Conservation (phyloP, 2,888 invertebrate species). For the Dorcus hopei region DNA sequence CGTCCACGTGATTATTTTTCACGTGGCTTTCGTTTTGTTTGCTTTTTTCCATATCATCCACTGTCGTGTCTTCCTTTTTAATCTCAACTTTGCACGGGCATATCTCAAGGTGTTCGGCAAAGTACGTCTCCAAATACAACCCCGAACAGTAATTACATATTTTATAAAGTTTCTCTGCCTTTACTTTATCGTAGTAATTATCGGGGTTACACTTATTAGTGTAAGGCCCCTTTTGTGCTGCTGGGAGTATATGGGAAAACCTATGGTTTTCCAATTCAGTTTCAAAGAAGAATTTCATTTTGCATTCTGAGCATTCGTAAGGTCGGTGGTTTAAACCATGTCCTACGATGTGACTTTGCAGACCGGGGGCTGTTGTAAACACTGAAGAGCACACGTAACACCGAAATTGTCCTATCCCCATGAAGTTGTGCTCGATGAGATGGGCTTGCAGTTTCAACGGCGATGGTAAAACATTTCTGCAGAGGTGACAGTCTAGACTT, state of each 20-base stretch:
- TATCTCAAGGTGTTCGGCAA: slow-evolving; percentile 10
- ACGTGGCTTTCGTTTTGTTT: not conserved
- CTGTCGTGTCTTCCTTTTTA: slow-evolving; percentile 7
- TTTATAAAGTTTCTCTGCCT: slow-evolving; percentile 13
- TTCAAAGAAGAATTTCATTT: slow-evolving; percentile 84
- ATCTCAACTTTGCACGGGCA: slow-evolving; percentile 12
- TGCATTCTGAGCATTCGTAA: slow-evolving; percentile 82
- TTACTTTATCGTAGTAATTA: not conserved
- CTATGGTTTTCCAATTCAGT: slow-evolving; percentile 88
- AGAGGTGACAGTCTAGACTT: slow-evolving; percentile 57
- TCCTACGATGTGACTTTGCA: slow-evolving; percentile 76
- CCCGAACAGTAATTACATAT: slow-evolving; percentile 14
- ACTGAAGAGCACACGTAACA: slow-evolving; percentile 87
- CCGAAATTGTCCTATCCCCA: slow-evolving; percentile 77
- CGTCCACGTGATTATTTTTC: not conserved
- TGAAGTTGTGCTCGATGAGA: slow-evolving; percentile 89
- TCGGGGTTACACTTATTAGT: not conserved
- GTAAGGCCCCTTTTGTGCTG: slow-evolving; percentile 2
- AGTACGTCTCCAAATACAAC: slow-evolving; percentile 6
- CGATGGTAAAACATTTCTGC: slow-evolving; percentile 72
- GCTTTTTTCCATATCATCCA: slow-evolving; percentile 3
- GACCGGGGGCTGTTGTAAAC: slow-evolving; percentile 77
- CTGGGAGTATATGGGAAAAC: slow-evolving; percentile 30
- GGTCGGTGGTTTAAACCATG: slow-evolving; percentile 79
- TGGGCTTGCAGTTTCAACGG: slow-evolving; percentile 82